Evolutionary conservation across 1,140 invertebrate genomes (phyloP), one percentile per base, ranked within the genome.

Genomic region (Plectrocnemia conspersa): DNA sequence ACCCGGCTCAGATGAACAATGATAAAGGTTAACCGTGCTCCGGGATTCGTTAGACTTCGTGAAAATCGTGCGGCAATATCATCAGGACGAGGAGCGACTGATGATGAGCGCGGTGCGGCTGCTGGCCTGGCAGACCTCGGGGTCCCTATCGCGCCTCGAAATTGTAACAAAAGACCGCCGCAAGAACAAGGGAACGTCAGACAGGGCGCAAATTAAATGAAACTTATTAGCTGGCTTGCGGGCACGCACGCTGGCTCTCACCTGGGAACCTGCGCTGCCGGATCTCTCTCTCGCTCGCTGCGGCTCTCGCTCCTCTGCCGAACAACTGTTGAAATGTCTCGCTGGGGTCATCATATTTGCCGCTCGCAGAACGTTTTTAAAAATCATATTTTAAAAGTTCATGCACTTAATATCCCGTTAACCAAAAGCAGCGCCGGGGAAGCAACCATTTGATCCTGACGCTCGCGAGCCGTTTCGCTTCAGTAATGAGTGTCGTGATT

Each of bases 51-150:
- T 54, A 58, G 46, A 27, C 45, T 47, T 29, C 45, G 56, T 50
- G 52, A 54, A 58, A 50, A 54, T 58, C 56, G 56, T 58, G 56
- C 52, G 29, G 45, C 33, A n/a, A n/a, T n/a, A n/a, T n/a, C 10
- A 54, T 58, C 56, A 11, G 52, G 25, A 21, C 15, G 29, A 50
- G 35, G 45, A 47, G 45, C 45, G 45, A 38, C 32, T 25, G 47
- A 50, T 27, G 33, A 36, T 22, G 47, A 36, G 23, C 47, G 22
- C 32, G 32, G 11, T 7, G n/a, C 27, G 27, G 11, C 42, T 18
- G 27, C 45, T 47, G 25, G n/a, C 3, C 45, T 10, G 13, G 9
- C 29, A 27, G 13, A 42, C 4, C 10, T 22, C 32, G 18, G 13
- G 21, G 33, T 35, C 33, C 27, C 15, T 38, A 38, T 38, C 35